Percentiles rank a stretch among this genome's conserved stretches.
Evolutionary conservation across 2,113 vertebrate species (phyloP).

Genomic region (Coreoperca whiteheadi): DNA sequence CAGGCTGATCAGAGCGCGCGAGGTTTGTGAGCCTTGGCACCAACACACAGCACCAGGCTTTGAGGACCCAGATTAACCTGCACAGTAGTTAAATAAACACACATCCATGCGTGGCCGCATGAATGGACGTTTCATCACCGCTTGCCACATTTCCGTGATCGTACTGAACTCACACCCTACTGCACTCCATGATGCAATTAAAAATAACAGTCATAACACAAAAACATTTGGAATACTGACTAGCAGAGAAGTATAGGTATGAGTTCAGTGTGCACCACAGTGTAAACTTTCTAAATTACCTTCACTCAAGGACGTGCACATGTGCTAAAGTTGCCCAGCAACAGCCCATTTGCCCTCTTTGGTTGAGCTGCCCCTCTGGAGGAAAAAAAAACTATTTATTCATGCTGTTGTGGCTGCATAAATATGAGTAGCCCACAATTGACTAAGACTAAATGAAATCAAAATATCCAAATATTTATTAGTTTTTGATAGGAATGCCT

Average conservation of each 20-base stretch:
- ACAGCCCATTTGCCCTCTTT: too few relatives aligned
- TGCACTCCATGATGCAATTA: conserved; percentile 71
- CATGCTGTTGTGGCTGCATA: too few relatives aligned
- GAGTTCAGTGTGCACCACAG: neutral
- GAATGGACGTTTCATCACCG: conserved; percentile 75
- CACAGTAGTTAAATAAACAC: conserved; percentile 79
- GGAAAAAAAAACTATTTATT: too few relatives aligned
- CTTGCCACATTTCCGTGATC: conserved; percentile 65
- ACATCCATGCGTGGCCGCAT: conserved; percentile 69
- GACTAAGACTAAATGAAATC: too few relatives aligned
- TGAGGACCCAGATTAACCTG: conserved; percentile 78
- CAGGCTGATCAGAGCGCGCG: conserved; percentile 65
- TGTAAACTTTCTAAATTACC: conserved; percentile 10
- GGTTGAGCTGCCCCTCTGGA: too few relatives aligned
- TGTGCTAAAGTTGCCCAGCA: too few relatives aligned
- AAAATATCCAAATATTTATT: too few relatives aligned
- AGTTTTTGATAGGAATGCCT: too few relatives aligned
- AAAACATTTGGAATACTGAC: conserved; percentile 49
- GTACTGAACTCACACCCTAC: conserved; percentile 40
- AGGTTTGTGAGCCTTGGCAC: conserved; percentile 77
- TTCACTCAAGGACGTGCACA: too few relatives aligned
- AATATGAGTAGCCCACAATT: too few relatives aligned
- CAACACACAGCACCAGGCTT: conserved; percentile 62
- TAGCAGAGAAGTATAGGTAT: conserved; percentile 17
- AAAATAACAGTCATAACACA: conserved; percentile 57